Conservation (phyloP, 2,797 vertebrate genomes). For the Zalophus californianus region DNA sequence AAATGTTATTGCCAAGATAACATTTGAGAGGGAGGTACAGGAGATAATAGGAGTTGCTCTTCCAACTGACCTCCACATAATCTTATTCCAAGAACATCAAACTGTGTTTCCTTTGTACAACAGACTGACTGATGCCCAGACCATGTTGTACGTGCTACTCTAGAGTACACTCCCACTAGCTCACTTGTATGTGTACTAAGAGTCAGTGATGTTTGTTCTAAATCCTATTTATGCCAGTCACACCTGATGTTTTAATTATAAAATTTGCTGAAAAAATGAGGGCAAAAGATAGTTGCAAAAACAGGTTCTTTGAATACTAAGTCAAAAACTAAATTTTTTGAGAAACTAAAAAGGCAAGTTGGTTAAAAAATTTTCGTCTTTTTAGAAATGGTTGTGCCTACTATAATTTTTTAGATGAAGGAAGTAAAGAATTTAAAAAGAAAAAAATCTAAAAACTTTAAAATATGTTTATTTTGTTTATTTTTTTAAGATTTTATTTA, state of each 20-base stretch:
- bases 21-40: too few relatives aligned
- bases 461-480: neutral
- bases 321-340: neutral
- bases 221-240: neutral
- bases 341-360: neutral
- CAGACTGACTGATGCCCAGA: neutral
- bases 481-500: too few relatives aligned
- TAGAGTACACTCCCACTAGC: too few relatives aligned
- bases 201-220: neutral
- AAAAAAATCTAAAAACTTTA: neutral
- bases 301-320: neutral
- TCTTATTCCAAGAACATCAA: neutral
- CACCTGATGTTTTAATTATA: neutral
- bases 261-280: neutral
- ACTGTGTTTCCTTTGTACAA: neutral
- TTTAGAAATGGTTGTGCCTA: neutral
- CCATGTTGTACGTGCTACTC: accelerated
- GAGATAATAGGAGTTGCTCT: neutral
- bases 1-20: neutral
- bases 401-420: neutral
- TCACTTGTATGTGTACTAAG: neutral
- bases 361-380: neutral
- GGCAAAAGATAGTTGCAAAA: neutral
- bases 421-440: neutral
- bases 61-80: neutral